Conservation (phyloP, 92 coral and sea anemone genomes). For the Siderastrea radians region DNA sequence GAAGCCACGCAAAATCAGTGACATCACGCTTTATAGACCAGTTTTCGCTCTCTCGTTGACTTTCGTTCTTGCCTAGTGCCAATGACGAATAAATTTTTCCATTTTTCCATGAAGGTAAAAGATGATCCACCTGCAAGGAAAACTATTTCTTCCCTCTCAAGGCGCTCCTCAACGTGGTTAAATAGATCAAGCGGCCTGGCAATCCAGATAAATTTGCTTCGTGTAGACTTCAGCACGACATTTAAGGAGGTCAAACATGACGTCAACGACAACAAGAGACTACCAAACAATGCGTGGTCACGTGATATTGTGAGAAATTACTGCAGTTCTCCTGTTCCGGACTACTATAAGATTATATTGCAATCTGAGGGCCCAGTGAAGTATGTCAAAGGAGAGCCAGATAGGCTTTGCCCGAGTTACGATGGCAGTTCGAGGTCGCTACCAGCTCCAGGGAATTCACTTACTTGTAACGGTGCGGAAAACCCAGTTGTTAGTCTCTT, state of each 20-base stretch:
- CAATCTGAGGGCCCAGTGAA: conserved; percentile 36
- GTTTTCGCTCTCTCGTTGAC: no score
- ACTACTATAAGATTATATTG: conserved; percentile 57
- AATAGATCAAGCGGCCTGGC: conserved; percentile 81
- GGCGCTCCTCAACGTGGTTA: conserved; percentile 70
- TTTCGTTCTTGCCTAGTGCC: no score
- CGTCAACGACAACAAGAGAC: conserved; percentile 63
- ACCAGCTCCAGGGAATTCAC: conserved; percentile 37
- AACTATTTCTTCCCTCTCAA: conserved; percentile 48
- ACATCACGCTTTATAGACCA: no score
- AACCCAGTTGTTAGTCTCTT: conserved; percentile 68
- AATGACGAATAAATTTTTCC: no score
- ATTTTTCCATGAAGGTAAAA: conserved; percentile 37
- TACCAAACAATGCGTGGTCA: conserved; percentile 5
- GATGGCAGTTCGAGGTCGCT: neutral
- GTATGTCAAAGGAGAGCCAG: conserved; percentile 43
- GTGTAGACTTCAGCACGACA: conserved; percentile 77
- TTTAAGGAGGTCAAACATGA: conserved; percentile 68
- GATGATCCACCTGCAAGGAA: conserved; percentile 41
- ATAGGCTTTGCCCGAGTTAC: conserved; percentile 70
- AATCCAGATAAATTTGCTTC: conserved; percentile 46
- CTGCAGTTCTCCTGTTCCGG: conserved; percentile 76
- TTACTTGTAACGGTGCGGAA: conserved; percentile 74
- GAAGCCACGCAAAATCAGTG: no score
- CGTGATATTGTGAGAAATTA: neutral